phyloP scores from a whole-genome alignment of 2,113 vertebrate genomes.

The Eolophus roseicapilla region DNA sequence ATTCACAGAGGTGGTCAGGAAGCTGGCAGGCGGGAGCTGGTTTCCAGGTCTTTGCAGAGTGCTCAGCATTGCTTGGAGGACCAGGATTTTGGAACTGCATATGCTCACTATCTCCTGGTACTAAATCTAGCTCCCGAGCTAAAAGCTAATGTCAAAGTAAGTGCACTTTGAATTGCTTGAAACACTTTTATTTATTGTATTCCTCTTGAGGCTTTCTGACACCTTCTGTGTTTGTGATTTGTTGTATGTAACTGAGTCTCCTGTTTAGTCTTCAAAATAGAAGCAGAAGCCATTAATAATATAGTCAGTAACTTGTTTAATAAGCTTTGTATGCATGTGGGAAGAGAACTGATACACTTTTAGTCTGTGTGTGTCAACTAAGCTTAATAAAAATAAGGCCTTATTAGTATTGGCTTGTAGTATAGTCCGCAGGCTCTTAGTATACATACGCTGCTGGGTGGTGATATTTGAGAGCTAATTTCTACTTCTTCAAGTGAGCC shows the following conservation, averaged over 20 bases:
- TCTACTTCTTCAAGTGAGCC: neutral
- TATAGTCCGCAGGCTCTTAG: neutral
- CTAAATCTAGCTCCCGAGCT: conserved; percentile 90
- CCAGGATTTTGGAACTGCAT: conserved; percentile 93
- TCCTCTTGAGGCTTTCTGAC: neutral
- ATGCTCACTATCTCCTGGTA: conserved; percentile 93
- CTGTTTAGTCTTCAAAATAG: neutral
- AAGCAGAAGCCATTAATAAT: neutral
- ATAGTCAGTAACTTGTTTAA: neutral
- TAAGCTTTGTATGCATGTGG: neutral
- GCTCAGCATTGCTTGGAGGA: conserved; percentile 88
- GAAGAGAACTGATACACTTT: neutral
- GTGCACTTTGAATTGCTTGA: neutral
- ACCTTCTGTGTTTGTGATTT: neutral
- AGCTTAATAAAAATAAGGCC: neutral
- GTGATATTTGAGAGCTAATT: neutral
- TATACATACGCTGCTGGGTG: rapidly evolving
- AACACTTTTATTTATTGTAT: neutral
- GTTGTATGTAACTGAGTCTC: neutral
- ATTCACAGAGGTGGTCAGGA: conserved; percentile 73
- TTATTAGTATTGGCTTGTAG: neutral
- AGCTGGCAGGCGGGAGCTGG: conserved; percentile 81
- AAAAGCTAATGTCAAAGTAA: conserved; percentile 80
- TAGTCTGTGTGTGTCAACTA: neutral
- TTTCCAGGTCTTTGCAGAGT: conserved; percentile 89